A percentile compares a stretch with the other conserved stretches of the same genome.
Evolutionary conservation across 2,888 invertebrate species (phyloP).

Genomic region (Caenorhabditis sp.): DNA sequence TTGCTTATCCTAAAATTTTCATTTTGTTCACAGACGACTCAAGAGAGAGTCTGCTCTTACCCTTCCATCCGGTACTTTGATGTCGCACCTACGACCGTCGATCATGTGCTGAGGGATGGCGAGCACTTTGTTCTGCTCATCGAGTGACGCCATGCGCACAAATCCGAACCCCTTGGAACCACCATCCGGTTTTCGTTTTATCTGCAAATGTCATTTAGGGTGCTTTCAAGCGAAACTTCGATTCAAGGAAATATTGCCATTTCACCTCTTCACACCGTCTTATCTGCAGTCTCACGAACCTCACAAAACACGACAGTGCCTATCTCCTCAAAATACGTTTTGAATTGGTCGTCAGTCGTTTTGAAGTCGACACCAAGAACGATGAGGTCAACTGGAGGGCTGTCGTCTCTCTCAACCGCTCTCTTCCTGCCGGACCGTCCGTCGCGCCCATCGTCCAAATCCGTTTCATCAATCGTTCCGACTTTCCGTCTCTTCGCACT

Average conservation of each 20-base stretch:
- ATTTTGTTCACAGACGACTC: not conserved
- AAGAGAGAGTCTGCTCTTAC: conserved; percentile 79
- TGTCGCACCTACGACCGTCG: conserved; percentile 98
- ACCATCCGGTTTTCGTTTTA: conserved; percentile 81
- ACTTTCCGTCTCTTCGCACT: conserved; percentile 73
- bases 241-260: too few species aligned
- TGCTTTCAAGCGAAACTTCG: too few species aligned
- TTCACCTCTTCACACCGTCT: too few species aligned
- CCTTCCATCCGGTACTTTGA: conserved; percentile 96
- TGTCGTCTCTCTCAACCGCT: conserved; percentile 55
- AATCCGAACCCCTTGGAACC: conserved; percentile 99
- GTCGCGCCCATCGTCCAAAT: conserved; percentile 61
- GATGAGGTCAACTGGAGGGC: conserved; percentile 86
- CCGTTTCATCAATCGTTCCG: conserved; percentile 70
- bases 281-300: conserved; percentile 82
- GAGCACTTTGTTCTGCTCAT: conserved; percentile 89
- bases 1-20: conserved; percentile 34
- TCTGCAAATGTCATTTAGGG: too few species aligned
- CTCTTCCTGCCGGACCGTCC: conserved; percentile 62
- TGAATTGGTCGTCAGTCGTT: conserved; percentile 93
- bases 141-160: conserved; percentile 94
- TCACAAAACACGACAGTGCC: conserved; percentile 98
- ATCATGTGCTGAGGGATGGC: conserved; percentile 92
- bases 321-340: conserved; percentile 96
- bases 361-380: conserved; percentile 98